phyloP scores from a whole-genome alignment of 30 jellyfish, hydroid and myxozoan genomes.

The Chironex yamaguchii region DNA sequence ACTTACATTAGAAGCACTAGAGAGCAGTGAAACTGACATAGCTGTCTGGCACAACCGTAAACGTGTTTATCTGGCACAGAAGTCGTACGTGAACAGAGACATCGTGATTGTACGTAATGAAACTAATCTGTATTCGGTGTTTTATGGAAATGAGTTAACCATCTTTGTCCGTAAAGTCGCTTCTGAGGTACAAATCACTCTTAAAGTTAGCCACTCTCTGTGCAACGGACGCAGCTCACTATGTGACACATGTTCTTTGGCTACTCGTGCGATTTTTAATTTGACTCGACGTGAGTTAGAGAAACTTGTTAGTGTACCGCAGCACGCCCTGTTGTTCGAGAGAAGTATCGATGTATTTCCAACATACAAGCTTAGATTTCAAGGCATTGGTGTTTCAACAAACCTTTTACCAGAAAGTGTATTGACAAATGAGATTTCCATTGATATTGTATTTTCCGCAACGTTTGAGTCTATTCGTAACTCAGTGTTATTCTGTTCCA shows the following conservation, averaged over 20 bases:
- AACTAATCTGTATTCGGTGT: constrained; percentile 29
- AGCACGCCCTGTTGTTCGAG: neutral
- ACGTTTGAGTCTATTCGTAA: constrained; percentile 2
- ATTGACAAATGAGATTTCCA: constrained; percentile 33
- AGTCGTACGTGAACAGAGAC: neutral
- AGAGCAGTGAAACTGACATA: constrained; percentile 13
- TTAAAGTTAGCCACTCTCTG: constrained; percentile 30
- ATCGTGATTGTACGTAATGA: constrained; percentile 15
- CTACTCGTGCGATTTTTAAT: constrained; percentile 32
- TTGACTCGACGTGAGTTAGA: constrained; percentile 50
- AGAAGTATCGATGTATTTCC: constrained; percentile 30
- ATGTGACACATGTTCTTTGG: constrained; percentile 63
- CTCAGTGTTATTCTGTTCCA: constrained; percentile 34
- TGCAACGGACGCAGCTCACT: constrained; percentile 50
- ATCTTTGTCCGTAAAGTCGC: constrained; percentile 37
- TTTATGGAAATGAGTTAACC: constrained; percentile 15
- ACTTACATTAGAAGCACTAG: constrained; percentile 16
- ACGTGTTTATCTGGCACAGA: neutral
- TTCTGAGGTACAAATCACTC: constrained; percentile 24
- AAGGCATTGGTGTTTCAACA: constrained; percentile 68
- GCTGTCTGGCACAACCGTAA: neutral
- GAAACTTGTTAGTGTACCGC: constrained; percentile 29
- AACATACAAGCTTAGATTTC: constrained; percentile 21
- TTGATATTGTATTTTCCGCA: constrained; percentile 59
- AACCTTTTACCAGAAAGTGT: constrained; percentile 41